Percentiles rank a stretch among this genome's conserved stretches.
Conservation (phyloP, 2,888 invertebrate genomes). For the Linnaemya vulpina region DNA sequence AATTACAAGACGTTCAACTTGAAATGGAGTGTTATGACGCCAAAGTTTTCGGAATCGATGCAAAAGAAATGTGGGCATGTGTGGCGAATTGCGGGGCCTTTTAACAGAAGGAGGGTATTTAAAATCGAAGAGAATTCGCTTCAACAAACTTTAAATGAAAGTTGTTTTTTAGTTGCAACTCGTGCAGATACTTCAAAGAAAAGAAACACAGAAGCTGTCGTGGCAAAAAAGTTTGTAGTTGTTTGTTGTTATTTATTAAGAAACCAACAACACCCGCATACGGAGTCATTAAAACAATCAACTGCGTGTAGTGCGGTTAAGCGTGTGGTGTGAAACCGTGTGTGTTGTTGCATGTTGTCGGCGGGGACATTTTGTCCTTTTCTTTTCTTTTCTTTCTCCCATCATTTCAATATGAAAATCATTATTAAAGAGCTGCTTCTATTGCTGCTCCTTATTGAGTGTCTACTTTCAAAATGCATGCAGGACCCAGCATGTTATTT, state of each 20-base stretch:
- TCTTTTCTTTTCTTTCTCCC: background rate
- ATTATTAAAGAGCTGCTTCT: background rate
- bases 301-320: slow-evolving; percentile 68
- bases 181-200: slow-evolving; percentile 16
- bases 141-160: slow-evolving; percentile 10
- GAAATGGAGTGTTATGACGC: slow-evolving; percentile 58
- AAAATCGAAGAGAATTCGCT: background rate
- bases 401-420: slow-evolving; percentile 24
- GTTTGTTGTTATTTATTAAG: slow-evolving; percentile 25
- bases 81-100: slow-evolving; percentile 2
- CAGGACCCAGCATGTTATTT: background rate
- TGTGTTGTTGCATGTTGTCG: slow-evolving; percentile 31
- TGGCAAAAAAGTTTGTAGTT: slow-evolving; percentile 22
- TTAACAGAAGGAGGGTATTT: background rate
- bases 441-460: background rate
- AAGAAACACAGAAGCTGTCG: slow-evolving; percentile 58
- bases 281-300: slow-evolving; percentile 49
- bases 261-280: background rate
- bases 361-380: background rate
- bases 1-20: slow-evolving; percentile 38
- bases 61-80: background rate
- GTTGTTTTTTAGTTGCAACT: slow-evolving; percentile 2
- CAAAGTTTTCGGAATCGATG: slow-evolving; percentile 35
- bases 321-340: slow-evolving; percentile 55
- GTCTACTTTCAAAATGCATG: slow-evolving; percentile 18